Evolutionary conservation across 2,888 invertebrate species (phyloP), one percentile per base, ranked within the genome.

Genomic region (Steinernema carpocapsae): DNA sequence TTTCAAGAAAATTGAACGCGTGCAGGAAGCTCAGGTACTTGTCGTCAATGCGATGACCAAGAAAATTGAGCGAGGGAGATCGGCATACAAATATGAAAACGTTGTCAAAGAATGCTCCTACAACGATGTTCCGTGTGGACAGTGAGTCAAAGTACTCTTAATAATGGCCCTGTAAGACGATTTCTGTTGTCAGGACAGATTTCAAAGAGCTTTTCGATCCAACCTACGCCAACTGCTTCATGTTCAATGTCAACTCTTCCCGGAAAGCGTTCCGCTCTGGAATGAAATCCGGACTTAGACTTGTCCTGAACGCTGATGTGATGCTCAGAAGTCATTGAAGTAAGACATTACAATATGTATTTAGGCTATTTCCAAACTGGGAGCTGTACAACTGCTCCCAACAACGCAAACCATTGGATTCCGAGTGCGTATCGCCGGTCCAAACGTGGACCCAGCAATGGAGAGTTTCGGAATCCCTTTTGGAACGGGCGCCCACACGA

Each of bases 381-480:
- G 48, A 3, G 14, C 3, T 7, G 3, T 4, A 3, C 48, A 48
- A 26, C 14, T 73, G n/a, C 70, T 77, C 59, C 77, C 74, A 2
- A 76, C 72, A 6, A 76, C 76, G 0, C 46, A 59, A 24, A 51
- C 56, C 10, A 56, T 72, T n/a, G 77, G 77, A 3, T 42, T 74
- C 12, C 29, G 64, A 51, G 32, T 77, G 32, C 29, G 64, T 7
- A 32, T 64, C 37, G 26, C 64, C 29, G 59, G 76, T 3, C 51
- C 45, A 10, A 45, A 76, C 24, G 46, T 48, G 14, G 56, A 73
- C 4, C 73, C 73, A 19, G 73, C 48, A 0, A 70, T 76, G 51
- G 75, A 73, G 37, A 77, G 71, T 70, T 76, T 56, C 45, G 77
- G 75, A 4, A 51, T 76, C 43, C 51, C 77, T 26, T 32, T 76